phyloP scores from a whole-genome alignment of 2,888 invertebrate species.

The Cataglyphis cursor region DNA sequence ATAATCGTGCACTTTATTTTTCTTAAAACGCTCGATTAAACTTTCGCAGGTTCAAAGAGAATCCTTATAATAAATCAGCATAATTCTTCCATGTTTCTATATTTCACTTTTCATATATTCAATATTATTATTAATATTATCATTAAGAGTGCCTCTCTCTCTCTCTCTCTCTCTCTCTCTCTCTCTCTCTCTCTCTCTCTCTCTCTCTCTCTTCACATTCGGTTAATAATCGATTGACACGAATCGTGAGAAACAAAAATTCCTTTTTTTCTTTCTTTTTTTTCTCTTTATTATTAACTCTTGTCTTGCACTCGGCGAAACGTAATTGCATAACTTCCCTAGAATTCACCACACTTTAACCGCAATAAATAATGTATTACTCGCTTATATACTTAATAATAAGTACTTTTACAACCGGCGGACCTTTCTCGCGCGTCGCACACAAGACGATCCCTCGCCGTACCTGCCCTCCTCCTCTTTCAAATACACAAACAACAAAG shows the following conservation, averaged over 20 bases:
- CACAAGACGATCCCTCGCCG: slow-evolving; percentile 51
- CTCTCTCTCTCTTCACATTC: slow-evolving; percentile 54
- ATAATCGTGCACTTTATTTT: slow-evolving; percentile 76
- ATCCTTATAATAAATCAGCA: slow-evolving; percentile 64
- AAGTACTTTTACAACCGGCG: slow-evolving; percentile 52
- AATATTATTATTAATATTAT: slow-evolving; percentile 30
- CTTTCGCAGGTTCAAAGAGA: slow-evolving; percentile 74
- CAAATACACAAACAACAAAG: slow-evolving; percentile 39
- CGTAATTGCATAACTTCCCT: slow-evolving; percentile 74
- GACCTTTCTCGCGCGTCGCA: slow-evolving; percentile 22
- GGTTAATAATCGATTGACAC: slow-evolving; percentile 72
- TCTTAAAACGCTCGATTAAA: slow-evolving; percentile 74
- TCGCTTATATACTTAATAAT: slow-evolving; percentile 67
- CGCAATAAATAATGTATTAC: slow-evolving; percentile 75
- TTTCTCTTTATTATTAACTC: slow-evolving; percentile 42
- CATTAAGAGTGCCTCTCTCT: slow-evolving; percentile 33
- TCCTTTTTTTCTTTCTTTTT: slow-evolving; percentile 51
- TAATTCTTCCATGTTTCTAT: slow-evolving; percentile 70
- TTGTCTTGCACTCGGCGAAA: slow-evolving; percentile 63
- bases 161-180: too few relatives aligned
- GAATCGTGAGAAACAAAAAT: slow-evolving; percentile 72
- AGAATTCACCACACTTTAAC: slow-evolving; percentile 77
- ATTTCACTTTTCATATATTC: slow-evolving; percentile 71
- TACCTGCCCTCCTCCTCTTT: not conserved
- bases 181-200: too few relatives aligned